Evolutionary conservation across 1,140 invertebrate genomes (phyloP).

Genomic region (Calosoma granatense): DNA sequence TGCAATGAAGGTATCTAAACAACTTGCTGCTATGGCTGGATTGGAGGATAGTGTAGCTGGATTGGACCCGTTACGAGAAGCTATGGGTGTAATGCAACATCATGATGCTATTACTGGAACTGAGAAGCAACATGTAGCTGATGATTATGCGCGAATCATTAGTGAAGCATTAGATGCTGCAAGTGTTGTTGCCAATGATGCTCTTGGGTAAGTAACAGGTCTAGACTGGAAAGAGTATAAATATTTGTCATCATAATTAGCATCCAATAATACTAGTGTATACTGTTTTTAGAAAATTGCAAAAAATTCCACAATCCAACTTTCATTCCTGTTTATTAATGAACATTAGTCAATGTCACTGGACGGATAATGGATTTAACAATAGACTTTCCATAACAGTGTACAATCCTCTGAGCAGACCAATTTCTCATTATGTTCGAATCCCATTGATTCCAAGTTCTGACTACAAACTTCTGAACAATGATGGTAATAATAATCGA

Average conservation of each 20-base stretch:
- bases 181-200: background rate
- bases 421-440: conserved; percentile 49
- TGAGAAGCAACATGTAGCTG: conserved; percentile 58
- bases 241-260: too few species aligned
- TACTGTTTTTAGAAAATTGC: too few species aligned
- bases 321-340: conserved; percentile 26
- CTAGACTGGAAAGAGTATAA: too few species aligned
- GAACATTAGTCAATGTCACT: conserved; percentile 49
- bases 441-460: conserved; percentile 63
- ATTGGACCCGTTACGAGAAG: conserved; percentile 30
- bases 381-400: conserved; percentile 51
- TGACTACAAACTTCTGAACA: too few species aligned
- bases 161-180: conserved; percentile 40
- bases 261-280: too few species aligned
- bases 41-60: background rate
- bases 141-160: conserved; percentile 60
- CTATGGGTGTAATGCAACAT: conserved; percentile 57
- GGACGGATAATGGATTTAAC: conserved; percentile 52
- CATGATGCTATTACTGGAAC: conserved; percentile 58
- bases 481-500: too few species aligned
- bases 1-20: background rate
- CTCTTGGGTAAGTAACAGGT: background rate
- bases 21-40: background rate
- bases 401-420: conserved; percentile 66
- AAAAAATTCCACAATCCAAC: conserved; percentile 5